Conservation (phyloP, 2,113 vertebrate species). For the Carollia perspicillata region DNA sequence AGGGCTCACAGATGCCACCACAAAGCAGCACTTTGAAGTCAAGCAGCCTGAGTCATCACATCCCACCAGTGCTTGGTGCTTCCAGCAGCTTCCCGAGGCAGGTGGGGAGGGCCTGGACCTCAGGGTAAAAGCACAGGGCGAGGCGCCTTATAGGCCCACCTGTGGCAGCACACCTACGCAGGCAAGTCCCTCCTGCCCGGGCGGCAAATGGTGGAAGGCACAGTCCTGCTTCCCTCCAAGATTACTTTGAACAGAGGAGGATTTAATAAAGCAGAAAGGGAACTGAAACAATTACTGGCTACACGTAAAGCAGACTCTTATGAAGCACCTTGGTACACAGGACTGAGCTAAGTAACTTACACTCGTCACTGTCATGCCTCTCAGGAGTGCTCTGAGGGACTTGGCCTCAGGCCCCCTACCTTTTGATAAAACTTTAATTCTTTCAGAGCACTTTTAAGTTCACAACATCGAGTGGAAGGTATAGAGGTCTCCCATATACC, state of each 20-base stretch:
- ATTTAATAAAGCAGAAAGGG: constrained; percentile 23
- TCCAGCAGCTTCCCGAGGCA: constrained; percentile 13
- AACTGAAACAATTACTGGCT: neutral
- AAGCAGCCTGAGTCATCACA: constrained; percentile 33
- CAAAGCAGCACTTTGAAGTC: constrained; percentile 60
- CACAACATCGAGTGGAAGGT: neutral
- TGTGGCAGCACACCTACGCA: neutral
- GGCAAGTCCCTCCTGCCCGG: neutral
- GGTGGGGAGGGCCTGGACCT: neutral
- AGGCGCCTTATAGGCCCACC: neutral
- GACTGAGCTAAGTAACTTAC: neutral
- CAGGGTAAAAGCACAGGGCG: neutral
- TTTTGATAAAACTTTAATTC: neutral
- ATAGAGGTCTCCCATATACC: neutral
- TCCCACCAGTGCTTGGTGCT: neutral
- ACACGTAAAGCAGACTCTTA: neutral
- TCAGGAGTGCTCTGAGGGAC: too few relatives aligned
- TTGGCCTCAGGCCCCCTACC: neutral
- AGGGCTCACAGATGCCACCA: constrained; percentile 47
- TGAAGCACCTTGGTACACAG: neutral
- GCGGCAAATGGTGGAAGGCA: neutral
- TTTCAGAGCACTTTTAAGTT: neutral
- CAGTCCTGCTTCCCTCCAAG: neutral
- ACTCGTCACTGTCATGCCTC: neutral
- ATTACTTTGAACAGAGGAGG: neutral